Base-by-base conservation (phyloP, 2,888 invertebrate genomes). In the Brachylomia viminalis region DNA sequence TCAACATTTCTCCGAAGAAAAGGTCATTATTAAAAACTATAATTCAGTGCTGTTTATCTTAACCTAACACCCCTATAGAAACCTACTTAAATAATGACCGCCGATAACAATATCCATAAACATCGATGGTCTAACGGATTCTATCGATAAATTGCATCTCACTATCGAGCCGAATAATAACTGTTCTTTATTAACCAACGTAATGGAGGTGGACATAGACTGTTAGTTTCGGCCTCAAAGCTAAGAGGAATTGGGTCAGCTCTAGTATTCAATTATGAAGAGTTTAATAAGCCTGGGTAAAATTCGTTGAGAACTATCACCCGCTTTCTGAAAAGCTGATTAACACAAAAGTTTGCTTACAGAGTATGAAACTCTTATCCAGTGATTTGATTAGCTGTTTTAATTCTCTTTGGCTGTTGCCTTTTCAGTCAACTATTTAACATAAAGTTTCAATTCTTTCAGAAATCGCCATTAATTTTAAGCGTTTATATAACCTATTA, bases 171-270 rank as follows among this genome's bases (percentile, higher is more conserved):
- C 76, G 67, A 79, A 75, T 83, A 72, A 67, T 72, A 79, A 78
- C 88, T 82, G 78, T 83, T 79, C 70, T 88, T 87, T 82, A 79
- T 61, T 72, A 79, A 82, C 77, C 72, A 71, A 74, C 70, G 54
- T 72, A 70, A 81, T 75, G 27, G 65, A 38, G 42, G 27, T 72
- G 20, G 66, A 75, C 75, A 68, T n/a, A 66, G 67, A 73, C 45
- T 49, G 70, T 75, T 79, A 71, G 62, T n/a, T 70, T 70, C 65
- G 83, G 68, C 47, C 61, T 75, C 62, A 30, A 59, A 61, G 10
- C 42, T 13, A 38, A 15, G 17, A 58, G 11, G 7, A 82, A 66
- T 62, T 66, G 38, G 67, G 67, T 42, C 59, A 80, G 27, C 27
- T 67, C 30, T 84, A 67, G 59, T 17, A 64, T 20, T 65, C 0